Conservation (phyloP, 1,140 invertebrate genomes). For the Diachasmimorpha longicaudata region DNA sequence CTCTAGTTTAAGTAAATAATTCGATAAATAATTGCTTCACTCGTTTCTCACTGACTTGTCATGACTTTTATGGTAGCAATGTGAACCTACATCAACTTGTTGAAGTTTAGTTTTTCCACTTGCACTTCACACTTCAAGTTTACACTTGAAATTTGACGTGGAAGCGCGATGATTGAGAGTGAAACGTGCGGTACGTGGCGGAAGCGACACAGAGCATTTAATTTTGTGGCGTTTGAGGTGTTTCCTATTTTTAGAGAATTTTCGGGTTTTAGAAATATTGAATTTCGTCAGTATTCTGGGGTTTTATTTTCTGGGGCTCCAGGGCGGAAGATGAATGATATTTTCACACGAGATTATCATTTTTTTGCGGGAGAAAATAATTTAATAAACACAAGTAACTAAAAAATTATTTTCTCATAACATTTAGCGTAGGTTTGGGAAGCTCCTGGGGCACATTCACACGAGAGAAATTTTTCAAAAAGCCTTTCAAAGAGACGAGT, state of each 20-base stretch:
- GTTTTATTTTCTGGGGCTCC: too few species aligned
- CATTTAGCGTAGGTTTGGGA: too few species aligned
- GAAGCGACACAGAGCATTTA: not conserved
- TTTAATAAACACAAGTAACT: too few species aligned
- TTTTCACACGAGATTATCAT: too few species aligned
- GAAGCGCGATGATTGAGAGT: conserved; percentile 42
- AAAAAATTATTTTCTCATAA: too few species aligned
- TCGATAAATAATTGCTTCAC: not conserved
- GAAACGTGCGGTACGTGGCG: conserved; percentile 60
- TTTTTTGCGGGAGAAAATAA: too few species aligned
- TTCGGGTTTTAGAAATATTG: not conserved
- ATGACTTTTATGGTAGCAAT: not conserved
- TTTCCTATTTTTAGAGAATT: not conserved
- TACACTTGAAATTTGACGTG: not conserved
- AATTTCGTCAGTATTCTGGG: too few species aligned
- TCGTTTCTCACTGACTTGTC: not conserved
- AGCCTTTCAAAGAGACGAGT: too few species aligned
- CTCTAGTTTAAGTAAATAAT: not conserved
- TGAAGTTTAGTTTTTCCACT: not conserved
- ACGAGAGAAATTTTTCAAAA: too few species aligned
- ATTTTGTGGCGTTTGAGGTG: not conserved
- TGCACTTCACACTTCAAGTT: not conserved
- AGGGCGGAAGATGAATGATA: too few species aligned
- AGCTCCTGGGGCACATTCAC: too few species aligned
- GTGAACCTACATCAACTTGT: not conserved